Conservation (phyloP, 2,113 vertebrate species). For the Phylloscopus trochilus region DNA sequence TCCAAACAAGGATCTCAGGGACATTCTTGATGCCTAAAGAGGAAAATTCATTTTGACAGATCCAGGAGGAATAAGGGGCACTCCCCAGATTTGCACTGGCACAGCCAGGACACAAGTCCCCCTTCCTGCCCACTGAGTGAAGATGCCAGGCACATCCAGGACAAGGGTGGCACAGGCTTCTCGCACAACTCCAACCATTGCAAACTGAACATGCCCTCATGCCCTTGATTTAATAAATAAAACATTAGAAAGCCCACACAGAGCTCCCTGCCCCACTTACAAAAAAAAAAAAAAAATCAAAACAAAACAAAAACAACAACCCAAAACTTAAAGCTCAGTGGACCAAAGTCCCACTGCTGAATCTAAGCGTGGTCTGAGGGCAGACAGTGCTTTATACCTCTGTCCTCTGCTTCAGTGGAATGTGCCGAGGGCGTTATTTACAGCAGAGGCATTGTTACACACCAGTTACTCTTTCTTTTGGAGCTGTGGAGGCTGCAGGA, state of each 20-base stretch:
- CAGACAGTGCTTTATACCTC: background rate
- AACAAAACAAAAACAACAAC: background rate
- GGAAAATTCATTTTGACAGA: background rate
- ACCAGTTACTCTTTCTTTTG: conserved; percentile 14
- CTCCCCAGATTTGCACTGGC: background rate
- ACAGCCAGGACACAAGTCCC: background rate
- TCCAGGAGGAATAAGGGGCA: background rate
- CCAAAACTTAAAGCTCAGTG: background rate
- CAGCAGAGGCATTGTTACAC: conserved; percentile 56
- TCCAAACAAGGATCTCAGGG: background rate
- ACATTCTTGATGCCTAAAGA: background rate
- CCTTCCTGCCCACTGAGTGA: background rate
- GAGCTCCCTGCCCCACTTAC: background rate
- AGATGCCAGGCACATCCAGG: background rate
- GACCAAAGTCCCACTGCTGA: background rate
- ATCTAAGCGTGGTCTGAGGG: background rate
- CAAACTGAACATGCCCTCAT: background rate
- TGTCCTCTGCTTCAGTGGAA: background rate
- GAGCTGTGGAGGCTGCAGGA: conserved; percentile 40
- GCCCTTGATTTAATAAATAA: background rate
- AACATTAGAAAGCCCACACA: background rate
- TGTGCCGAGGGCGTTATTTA: conserved; percentile 32
- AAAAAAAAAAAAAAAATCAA: background rate
- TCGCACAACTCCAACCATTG: background rate
- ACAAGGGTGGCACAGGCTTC: background rate